Evolutionary conservation across 1,140 invertebrate genomes (phyloP), one percentile per base, ranked within the genome.

Genomic region (Drosophila rufa): DNA sequence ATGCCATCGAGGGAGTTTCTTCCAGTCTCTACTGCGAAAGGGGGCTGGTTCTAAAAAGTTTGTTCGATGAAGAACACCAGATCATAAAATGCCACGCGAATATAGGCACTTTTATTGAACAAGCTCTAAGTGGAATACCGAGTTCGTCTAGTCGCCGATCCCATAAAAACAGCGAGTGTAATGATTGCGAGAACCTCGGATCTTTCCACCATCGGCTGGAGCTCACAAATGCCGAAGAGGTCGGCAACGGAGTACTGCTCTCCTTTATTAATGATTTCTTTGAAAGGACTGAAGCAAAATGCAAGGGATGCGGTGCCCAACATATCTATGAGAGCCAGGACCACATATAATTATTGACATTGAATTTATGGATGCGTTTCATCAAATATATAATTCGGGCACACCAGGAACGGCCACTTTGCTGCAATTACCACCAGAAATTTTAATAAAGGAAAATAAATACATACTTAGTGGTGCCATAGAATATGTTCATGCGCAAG

Each of bases 31-130:
- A 33, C 48, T 12, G n/a, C 4, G n/a, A 33, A n/a, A 51, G 27
- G 9, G 48, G 48, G 17, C 9, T 33, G 48, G 48, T 17, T 17
- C 2, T 51, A 9, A 51, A 17, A 57, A 40, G n/a, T 57, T 58
- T 58, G 43, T 58, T 58, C 25, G 2, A 46, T 6, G 25, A 59
- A 46, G 46, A 30, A 30, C n/a, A 46, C 7, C 25, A 45, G 17
- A 30, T 30, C 0, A 17, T 48, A 15, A 1, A 30, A 19, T 59
- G 42, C 14, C 8, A 60, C 9, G 9, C 40, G 2, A 59, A 59
- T 47, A 59, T 59, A 2, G 25, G 40, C 0, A 6, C 12, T 7
- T 50, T 60, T 33, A 50, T 60, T n/a, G 27, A 33, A 0, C 9
- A 60, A 43, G 5, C 14, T 1, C 14, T 60, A 0, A 59, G 33